Evolutionary conservation across 1,140 invertebrate genomes (phyloP).

Genomic region (Calliopsis andreniformis): DNA sequence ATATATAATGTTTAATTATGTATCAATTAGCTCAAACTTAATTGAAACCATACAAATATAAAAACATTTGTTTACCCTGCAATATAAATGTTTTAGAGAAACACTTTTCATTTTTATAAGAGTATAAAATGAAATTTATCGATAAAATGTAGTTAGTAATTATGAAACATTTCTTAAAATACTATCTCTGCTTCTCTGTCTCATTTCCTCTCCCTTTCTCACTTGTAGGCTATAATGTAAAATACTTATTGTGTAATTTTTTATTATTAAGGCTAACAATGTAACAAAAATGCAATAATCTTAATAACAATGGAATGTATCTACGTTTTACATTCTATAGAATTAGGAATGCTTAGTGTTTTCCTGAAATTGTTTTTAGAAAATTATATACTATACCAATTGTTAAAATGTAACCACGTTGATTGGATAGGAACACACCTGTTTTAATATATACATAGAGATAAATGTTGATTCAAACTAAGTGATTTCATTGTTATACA

Average conservation of each 20-base stretch:
- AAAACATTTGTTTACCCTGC: not conserved
- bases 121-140: conserved; percentile 39
- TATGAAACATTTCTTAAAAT: conserved; percentile 53
- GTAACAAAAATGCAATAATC: conserved; percentile 67
- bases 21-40: conserved; percentile 15
- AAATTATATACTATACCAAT: conserved; percentile 61
- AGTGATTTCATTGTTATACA: conserved; percentile 58
- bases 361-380: conserved; percentile 69
- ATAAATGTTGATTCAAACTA: conserved; percentile 67
- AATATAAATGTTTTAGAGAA: conserved; percentile 38
- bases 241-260: conserved; percentile 68
- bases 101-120: conserved; percentile 16
- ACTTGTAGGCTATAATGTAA: conserved; percentile 65
- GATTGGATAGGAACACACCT: conserved; percentile 79
- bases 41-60: conserved; percentile 29
- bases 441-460: conserved; percentile 69
- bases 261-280: conserved; percentile 65
- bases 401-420: conserved; percentile 78
- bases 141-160: conserved; percentile 20
- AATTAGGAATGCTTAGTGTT: conserved; percentile 75
- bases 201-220: not conserved
- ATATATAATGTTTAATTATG: conserved; percentile 15
- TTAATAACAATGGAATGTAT: conserved; percentile 76
- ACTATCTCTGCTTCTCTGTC: conserved; percentile 1
- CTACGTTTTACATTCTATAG: conserved; percentile 69